These are phyloP conservation scores for Phylloscopus collybita DNA, from an alignment of 2,797 vertebrate genomes.

Conservation along the genomic window DNA sequence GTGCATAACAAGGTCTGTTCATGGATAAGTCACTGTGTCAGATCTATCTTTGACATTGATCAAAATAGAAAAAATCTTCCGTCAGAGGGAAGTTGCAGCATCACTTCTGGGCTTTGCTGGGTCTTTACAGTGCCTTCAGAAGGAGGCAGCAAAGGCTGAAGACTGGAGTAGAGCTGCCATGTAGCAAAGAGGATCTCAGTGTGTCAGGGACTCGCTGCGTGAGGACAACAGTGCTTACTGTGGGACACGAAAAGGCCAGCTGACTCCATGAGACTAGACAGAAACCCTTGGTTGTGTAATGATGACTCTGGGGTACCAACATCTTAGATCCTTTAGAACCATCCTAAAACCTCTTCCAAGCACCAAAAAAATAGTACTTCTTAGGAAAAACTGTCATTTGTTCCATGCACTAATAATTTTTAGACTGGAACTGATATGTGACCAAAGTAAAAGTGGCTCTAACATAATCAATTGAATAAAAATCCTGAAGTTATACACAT, in stretches of 20 bases:
- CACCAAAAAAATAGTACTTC: not conserved
- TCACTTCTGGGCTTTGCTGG: not conserved
- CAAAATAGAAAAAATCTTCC: not conserved
- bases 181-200: rapidly evolving
- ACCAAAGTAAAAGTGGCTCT: not conserved
- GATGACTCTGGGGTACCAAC: not conserved
- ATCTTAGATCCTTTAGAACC: not conserved
- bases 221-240: not conserved
- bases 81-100: not conserved
- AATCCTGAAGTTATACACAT: not conserved
- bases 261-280: rapidly evolving
- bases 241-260: not conserved
- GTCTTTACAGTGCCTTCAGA: not conserved
- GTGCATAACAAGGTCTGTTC: not conserved
- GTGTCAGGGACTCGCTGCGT: rapidly evolving
- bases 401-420: not conserved
- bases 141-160: not conserved
- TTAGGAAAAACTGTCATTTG: not conserved
- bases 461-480: not conserved
- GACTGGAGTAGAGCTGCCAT: not conserved
- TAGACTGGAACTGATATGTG: not conserved
- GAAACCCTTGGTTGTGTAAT: not conserved
- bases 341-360: not conserved
- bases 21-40: not conserved
- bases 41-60: not conserved